These are phyloP conservation scores for Hirtodrosophila confusa DNA, from an alignment of 2,888 invertebrate species.

Conservation along the genomic window DNA sequence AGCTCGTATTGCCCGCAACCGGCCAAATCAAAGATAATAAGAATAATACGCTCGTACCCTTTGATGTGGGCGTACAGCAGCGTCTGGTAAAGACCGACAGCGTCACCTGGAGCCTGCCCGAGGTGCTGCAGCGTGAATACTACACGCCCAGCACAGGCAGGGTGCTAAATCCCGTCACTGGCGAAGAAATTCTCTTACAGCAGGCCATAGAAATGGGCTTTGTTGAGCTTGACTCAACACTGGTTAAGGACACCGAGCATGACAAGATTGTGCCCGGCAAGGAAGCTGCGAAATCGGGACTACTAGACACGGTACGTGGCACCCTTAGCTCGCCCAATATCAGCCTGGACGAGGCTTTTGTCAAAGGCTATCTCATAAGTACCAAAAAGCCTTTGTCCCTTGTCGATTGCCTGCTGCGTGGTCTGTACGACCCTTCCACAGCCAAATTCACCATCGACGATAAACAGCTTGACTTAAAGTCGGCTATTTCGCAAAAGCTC, in stretches of 20 bases:
- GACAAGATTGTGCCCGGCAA: slow-evolving; percentile 88
- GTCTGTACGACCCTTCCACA: slow-evolving; percentile 90
- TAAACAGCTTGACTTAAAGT: slow-evolving; percentile 88
- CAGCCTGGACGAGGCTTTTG: slow-evolving; percentile 91
- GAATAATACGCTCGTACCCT: slow-evolving; percentile 88
- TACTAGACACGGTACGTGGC: slow-evolving; percentile 90
- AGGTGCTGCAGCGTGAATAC: slow-evolving; percentile 90
- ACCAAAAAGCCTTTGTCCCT: slow-evolving; percentile 92
- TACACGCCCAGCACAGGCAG: slow-evolving; percentile 90
- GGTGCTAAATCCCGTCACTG: slow-evolving; percentile 91
- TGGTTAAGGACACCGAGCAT: slow-evolving; percentile 90
- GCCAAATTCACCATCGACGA: slow-evolving; percentile 90
- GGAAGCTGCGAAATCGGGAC: slow-evolving; percentile 88
- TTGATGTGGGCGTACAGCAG: slow-evolving; percentile 89
- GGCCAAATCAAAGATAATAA: slow-evolving; percentile 90
- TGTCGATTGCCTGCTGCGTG: slow-evolving; percentile 92
- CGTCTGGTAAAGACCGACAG: slow-evolving; percentile 89
- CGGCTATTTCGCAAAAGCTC: slow-evolving; percentile 90
- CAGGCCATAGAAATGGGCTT: slow-evolving; percentile 90
- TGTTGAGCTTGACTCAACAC: slow-evolving; percentile 89
- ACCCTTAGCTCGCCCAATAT: slow-evolving; percentile 88
- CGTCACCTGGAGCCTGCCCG: slow-evolving; percentile 89
- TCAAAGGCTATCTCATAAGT: slow-evolving; percentile 92
- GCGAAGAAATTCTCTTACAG: slow-evolving; percentile 89
- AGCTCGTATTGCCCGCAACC: slow-evolving; percentile 88